A percentile compares a stretch with the other conserved stretches of the same genome.
Evolutionary conservation across 1,140 invertebrate genomes (phyloP).

Genomic region (Drosophila pectinifera): DNA sequence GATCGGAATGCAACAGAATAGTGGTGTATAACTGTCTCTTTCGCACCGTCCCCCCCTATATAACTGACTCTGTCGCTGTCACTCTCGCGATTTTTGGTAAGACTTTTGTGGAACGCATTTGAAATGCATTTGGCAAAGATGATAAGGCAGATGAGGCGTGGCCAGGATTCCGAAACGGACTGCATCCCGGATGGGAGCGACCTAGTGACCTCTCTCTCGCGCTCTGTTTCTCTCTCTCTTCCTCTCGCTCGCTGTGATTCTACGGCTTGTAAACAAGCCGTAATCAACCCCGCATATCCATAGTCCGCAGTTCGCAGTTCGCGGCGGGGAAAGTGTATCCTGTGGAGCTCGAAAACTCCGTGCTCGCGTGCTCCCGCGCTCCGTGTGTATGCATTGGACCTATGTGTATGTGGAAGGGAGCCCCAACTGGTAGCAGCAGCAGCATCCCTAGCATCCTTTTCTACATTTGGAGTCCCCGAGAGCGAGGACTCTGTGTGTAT

Average conservation of each 20-base stretch:
- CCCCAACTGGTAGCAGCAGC: not conserved
- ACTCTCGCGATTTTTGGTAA: constrained; percentile 8
- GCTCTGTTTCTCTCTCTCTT: not conserved
- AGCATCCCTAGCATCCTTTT: constrained; percentile 20
- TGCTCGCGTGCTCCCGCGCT: constrained; percentile 1
- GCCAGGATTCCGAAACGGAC: constrained; percentile 36
- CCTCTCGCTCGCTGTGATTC: not conserved
- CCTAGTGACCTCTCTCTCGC: constrained; percentile 50
- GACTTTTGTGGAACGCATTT: constrained; percentile 67
- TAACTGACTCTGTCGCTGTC: constrained; percentile 1
- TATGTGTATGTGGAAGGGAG: constrained; percentile 15
- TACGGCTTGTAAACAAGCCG: constrained; percentile 25
- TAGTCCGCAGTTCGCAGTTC: constrained; percentile 13
- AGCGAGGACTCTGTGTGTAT: constrained; percentile 41
- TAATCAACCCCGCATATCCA: constrained; percentile 26
- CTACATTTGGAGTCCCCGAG: constrained; percentile 23
- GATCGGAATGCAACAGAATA: constrained; percentile 47
- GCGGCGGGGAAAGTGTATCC: constrained; percentile 51
- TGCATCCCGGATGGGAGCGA: constrained; percentile 53
- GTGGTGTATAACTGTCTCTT: constrained; percentile 31
- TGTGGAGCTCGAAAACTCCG: constrained; percentile 14
- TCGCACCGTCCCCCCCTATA: constrained; percentile 5
- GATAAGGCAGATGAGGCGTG: constrained; percentile 64
- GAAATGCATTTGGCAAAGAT: constrained; percentile 62
- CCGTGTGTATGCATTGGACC: constrained; percentile 45